A percentile compares a stretch with the other conserved stretches of the same genome.
phyloP scores from a whole-genome alignment of 2,888 invertebrate species.

The Apamea sordens region DNA sequence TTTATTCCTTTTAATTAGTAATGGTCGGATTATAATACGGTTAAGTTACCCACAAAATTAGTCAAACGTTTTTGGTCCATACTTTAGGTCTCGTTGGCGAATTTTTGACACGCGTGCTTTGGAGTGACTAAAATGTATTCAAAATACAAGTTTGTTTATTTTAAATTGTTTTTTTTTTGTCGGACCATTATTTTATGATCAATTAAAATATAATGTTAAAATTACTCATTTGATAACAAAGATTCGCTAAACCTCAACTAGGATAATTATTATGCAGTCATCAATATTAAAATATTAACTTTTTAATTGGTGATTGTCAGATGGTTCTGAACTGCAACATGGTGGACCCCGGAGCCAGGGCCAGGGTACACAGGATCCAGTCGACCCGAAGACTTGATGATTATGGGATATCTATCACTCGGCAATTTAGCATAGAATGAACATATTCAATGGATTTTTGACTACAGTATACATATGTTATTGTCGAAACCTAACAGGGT shows the following conservation, averaged over 20 bases:
- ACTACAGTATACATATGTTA: slow-evolving; percentile 18
- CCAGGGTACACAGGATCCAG: slow-evolving; percentile 64
- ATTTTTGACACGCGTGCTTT: slow-evolving; percentile 5
- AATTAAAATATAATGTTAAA: background rate
- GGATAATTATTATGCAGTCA: slow-evolving; percentile 31
- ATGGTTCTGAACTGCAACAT: slow-evolving; percentile 65
- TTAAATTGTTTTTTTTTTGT: background rate
- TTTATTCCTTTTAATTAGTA: slow-evolving; percentile 26
- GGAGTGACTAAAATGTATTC: background rate
- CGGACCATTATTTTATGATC: background rate
- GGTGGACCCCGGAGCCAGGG: slow-evolving; percentile 64
- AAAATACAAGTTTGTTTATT: background rate
- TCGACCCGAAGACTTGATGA: slow-evolving; percentile 68
- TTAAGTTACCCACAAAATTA: background rate
- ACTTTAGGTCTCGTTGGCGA: slow-evolving; percentile 19
- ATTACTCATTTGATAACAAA: background rate
- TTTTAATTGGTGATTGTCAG: slow-evolving; percentile 68
- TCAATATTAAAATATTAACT: slow-evolving; percentile 61
- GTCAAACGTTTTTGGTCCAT: slow-evolving; percentile 6
- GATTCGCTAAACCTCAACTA: slow-evolving; percentile 13
- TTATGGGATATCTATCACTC: slow-evolving; percentile 52
- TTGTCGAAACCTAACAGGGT: slow-evolving; percentile 31
- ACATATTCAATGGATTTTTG: slow-evolving; percentile 11
- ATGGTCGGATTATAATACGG: slow-evolving; percentile 8
- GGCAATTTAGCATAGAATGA: slow-evolving; percentile 39